Conservation (phyloP, 2,113 vertebrate species). For the Cettia cetti region DNA sequence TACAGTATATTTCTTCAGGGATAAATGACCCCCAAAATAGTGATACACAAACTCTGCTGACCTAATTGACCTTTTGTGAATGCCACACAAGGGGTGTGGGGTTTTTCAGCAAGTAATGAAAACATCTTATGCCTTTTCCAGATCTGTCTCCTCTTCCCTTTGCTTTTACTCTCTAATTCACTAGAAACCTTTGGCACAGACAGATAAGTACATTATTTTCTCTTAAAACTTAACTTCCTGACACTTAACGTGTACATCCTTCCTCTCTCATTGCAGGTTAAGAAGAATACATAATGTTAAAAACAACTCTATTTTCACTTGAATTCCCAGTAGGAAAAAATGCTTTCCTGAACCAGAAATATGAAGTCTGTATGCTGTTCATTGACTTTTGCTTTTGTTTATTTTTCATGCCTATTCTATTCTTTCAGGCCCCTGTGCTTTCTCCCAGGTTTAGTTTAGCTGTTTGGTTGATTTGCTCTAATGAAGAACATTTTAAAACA, state of each 20-base stretch:
- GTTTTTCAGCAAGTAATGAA: neutral
- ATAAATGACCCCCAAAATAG: neutral
- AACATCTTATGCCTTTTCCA: neutral
- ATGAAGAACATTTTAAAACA: neutral
- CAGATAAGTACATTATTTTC: neutral
- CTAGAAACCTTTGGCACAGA: neutral
- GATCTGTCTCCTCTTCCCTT: neutral
- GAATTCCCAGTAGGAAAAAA: neutral
- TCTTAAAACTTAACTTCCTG: neutral
- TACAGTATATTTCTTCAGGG: neutral
- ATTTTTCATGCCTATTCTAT: neutral
- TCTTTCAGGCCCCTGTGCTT: neutral
- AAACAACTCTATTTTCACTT: neutral
- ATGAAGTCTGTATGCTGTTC: neutral
- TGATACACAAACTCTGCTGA: neutral
- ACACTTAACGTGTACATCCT: neutral
- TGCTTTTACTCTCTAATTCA: neutral
- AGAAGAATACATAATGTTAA: neutral
- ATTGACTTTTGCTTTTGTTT: neutral
- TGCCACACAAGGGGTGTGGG: neutral
- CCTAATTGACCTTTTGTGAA: neutral
- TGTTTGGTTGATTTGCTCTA: neutral
- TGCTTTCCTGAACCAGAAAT: neutral
- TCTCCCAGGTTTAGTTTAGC: neutral
- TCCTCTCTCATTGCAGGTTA: neutral